Evolutionary conservation across 2,797 vertebrate species (phyloP), one percentile per base, ranked within the genome.

Genomic region (Gymnodraco acuticeps): DNA sequence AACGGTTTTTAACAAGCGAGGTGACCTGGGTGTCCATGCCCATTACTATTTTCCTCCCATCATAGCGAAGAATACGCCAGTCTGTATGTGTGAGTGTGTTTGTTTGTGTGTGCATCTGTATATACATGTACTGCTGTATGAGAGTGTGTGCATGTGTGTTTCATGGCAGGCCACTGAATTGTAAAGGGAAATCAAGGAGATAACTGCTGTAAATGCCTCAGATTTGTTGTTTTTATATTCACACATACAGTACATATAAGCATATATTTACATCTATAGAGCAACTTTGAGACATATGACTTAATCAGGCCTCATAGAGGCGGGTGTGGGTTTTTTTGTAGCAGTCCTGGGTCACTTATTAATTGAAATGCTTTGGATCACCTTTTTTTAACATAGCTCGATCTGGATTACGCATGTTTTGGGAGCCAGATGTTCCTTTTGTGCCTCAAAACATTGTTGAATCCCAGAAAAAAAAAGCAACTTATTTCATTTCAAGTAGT

Each of bases 191-290:
- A 96, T 95, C 93, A 94, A 94, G 96, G 93, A 92, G 94, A 96
- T 95, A 90, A 93, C 96, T 97, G 96, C 96, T 99, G 97, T 97
- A 97, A 97, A 98, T 97, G 96, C 96, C 96, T 98, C 92, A 93
- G 92, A 94, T 92, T 87, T 91, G 81, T 91, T 93, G 89, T 92
- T 94, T 94, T 94, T 95, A 94, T 95, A 94, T 90, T 89, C 90
- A 93, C 91, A 92, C 92, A 91, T 87, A 92, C 90, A 93, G 91
- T 93, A 95, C 92, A 93, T 91, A 93, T 91, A 91, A 92, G 90
- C 93, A 91, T 93, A 94, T 94, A 95, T 94, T 93, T 92, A 92
- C 94, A 94, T 92, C 93, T 93, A 93, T 94, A 93, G 92, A 94
- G 87, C 90, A 91, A 90, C 90, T 91, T 94, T 90, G 87, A 91